phyloP scores from a whole-genome alignment of 2,113 vertebrate genomes.

The Campylomormyrus tamandua region DNA sequence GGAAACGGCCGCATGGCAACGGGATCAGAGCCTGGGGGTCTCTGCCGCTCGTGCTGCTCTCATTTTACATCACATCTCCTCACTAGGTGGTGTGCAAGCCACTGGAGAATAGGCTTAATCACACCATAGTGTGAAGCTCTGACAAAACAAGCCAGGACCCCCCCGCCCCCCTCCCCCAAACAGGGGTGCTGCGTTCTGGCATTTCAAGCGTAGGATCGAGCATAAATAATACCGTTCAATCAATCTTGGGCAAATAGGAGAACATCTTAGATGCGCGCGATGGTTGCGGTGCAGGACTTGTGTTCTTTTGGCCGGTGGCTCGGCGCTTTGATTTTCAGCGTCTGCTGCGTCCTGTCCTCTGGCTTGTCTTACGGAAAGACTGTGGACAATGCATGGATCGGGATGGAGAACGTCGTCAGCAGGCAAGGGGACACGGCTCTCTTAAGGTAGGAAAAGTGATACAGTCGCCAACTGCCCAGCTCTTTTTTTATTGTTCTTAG shows the following conservation, averaged over 20 bases:
- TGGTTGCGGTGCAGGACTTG: slow-evolving; percentile 82
- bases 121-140: slow-evolving; percentile 45
- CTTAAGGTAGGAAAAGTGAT: slow-evolving; percentile 73
- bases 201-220: slow-evolving; percentile 45
- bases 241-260: slow-evolving; percentile 40
- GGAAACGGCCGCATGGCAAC: slow-evolving; percentile 99
- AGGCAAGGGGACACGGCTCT: slow-evolving; percentile 91
- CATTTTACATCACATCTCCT: slow-evolving; percentile 75
- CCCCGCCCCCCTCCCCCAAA: slow-evolving; percentile 34
- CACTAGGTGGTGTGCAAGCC: slow-evolving; percentile 86
- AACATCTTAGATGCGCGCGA: slow-evolving; percentile 69
- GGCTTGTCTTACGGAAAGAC: slow-evolving; percentile 84
- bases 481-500: background rate
- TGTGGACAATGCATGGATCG: slow-evolving; percentile 77
- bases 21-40: slow-evolving; percentile 84
- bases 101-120: slow-evolving; percentile 67
- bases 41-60: slow-evolving; percentile 72
- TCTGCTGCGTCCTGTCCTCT: slow-evolving; percentile 83
- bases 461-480: slow-evolving; percentile 30
- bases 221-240: slow-evolving; percentile 41
- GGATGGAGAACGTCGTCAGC: slow-evolving; percentile 83
- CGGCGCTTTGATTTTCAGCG: slow-evolving; percentile 77
- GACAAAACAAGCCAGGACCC: slow-evolving; percentile 56
- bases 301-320: slow-evolving; percentile 90
- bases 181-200: slow-evolving; percentile 42